These are phyloP conservation scores for Portevinia maculata DNA, from an alignment of 2,888 invertebrate genomes.

Conservation along the genomic window DNA sequence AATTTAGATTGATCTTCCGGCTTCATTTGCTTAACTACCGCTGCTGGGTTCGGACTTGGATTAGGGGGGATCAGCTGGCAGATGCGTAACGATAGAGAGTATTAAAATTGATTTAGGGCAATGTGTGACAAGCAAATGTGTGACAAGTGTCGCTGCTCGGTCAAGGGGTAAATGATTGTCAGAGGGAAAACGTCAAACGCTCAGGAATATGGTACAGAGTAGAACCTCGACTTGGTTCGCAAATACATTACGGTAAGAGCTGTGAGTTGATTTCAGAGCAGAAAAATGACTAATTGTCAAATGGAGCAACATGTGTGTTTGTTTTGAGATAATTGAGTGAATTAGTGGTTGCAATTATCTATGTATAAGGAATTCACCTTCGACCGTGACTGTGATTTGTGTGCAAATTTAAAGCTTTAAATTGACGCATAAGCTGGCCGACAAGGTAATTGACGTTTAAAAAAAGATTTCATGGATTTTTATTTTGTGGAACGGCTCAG, in stretches of 20 bases:
- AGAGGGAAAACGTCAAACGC: background rate
- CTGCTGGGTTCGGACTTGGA: slow-evolving; percentile 17
- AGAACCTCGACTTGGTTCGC: slow-evolving; percentile 61
- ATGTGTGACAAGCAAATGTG: slow-evolving; percentile 25
- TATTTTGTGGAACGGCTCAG: no score
- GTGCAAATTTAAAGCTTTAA: background rate
- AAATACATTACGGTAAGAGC: slow-evolving; percentile 8
- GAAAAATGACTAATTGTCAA: background rate
- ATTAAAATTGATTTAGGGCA: slow-evolving; percentile 49
- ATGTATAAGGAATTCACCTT: slow-evolving; percentile 31
- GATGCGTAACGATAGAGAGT: slow-evolving; percentile 21
- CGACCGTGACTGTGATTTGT: slow-evolving; percentile 29
- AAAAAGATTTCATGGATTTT: no score
- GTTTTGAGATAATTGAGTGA: slow-evolving; percentile 30
- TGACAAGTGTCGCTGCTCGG: slow-evolving; percentile 32
- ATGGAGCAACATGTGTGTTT: background rate
- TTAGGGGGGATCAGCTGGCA: slow-evolving; percentile 57
- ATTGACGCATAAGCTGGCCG: no score
- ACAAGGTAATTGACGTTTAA: background rate
- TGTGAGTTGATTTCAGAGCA: slow-evolving; percentile 17
- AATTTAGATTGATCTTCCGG: slow-evolving; percentile 67
- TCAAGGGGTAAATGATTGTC: slow-evolving; percentile 17
- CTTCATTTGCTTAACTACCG: slow-evolving; percentile 52
- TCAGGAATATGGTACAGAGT: background rate
- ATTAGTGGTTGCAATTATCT: slow-evolving; percentile 30